Evolutionary conservation across 2,888 invertebrate species (phyloP).

Genomic region (Amaurobius ferox): DNA sequence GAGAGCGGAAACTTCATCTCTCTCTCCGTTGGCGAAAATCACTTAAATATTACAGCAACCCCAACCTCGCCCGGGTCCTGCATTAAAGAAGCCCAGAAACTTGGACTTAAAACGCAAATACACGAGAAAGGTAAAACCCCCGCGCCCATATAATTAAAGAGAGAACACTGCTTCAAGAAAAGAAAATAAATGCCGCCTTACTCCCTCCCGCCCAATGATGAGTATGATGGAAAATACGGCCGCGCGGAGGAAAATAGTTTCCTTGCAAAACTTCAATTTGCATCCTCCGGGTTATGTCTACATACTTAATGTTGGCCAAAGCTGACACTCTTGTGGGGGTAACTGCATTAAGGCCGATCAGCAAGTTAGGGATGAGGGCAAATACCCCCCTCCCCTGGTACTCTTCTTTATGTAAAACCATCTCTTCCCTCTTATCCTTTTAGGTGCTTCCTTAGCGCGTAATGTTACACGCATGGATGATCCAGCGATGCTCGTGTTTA

Average conservation of each 20-base stretch:
- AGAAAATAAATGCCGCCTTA: constrained; percentile 65
- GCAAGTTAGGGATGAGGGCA: constrained; percentile 55
- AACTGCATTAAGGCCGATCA: constrained; percentile 70
- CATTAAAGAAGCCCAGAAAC: constrained; percentile 61
- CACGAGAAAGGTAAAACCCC: constrained; percentile 47
- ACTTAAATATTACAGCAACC: constrained; percentile 25
- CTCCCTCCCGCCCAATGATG: constrained; percentile 56
- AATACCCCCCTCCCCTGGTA: constrained; percentile 18
- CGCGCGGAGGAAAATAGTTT: constrained; percentile 57
- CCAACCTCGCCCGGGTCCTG: constrained; percentile 17
- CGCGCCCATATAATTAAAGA: constrained; percentile 60
- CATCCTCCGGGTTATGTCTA: constrained; percentile 72
- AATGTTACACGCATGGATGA: constrained; percentile 67
- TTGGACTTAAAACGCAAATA: constrained; percentile 19
- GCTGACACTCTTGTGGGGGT: constrained; percentile 64
- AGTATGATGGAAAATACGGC: constrained; percentile 69
- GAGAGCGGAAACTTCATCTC: neutral
- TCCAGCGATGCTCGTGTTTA: constrained; percentile 39
- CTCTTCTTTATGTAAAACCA: constrained; percentile 68
- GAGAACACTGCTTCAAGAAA: constrained; percentile 26
- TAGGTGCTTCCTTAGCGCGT: constrained; percentile 44
- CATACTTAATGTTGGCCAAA: constrained; percentile 72
- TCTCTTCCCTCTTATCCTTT: constrained; percentile 36
- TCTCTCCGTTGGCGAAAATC: constrained; percentile 23
- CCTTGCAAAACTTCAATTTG: constrained; percentile 70